Percentiles rank a stretch among this genome's conserved stretches.
Conservation (phyloP, 2,113 vertebrate species). For the Dromaius novaehollandiae region DNA sequence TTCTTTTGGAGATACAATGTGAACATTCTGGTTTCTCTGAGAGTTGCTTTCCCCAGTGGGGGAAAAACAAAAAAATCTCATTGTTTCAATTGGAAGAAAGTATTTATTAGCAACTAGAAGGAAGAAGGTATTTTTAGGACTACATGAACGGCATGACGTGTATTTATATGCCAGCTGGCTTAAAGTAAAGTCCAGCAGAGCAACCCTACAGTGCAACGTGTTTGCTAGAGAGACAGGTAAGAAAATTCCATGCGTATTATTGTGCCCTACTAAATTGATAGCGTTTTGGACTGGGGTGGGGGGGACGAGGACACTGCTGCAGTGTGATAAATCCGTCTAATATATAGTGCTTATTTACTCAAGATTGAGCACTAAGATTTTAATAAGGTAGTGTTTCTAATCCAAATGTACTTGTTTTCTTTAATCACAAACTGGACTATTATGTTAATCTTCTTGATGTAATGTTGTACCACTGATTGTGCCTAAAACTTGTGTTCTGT, state of each 20-base stretch:
- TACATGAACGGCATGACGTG: background rate
- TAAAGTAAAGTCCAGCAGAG: background rate
- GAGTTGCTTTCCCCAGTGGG: background rate
- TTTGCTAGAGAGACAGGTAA: background rate
- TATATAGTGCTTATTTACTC: background rate
- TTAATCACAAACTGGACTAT: background rate
- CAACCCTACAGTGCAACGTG: rapidly evolving
- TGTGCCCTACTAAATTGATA: background rate
- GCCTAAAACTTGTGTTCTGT: conserved; percentile 1
- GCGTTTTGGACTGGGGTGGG: background rate
- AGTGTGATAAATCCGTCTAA: background rate
- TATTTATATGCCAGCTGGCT: conserved; percentile 37
- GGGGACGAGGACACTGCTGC: background rate
- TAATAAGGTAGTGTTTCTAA: background rate
- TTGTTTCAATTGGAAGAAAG: background rate
- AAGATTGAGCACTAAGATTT: background rate
- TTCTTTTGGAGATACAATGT: background rate
- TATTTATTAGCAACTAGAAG: conserved; percentile 20
- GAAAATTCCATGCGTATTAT: background rate
- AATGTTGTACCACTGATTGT: background rate
- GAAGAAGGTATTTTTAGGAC: conserved; percentile 46
- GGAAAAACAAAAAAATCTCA: background rate
- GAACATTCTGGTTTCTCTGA: background rate
- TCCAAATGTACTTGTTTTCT: background rate
- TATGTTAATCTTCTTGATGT: conserved; percentile 5